Evolutionary conservation across 2,888 invertebrate genomes (phyloP).

Genomic region (Melinopterus prodromus): DNA sequence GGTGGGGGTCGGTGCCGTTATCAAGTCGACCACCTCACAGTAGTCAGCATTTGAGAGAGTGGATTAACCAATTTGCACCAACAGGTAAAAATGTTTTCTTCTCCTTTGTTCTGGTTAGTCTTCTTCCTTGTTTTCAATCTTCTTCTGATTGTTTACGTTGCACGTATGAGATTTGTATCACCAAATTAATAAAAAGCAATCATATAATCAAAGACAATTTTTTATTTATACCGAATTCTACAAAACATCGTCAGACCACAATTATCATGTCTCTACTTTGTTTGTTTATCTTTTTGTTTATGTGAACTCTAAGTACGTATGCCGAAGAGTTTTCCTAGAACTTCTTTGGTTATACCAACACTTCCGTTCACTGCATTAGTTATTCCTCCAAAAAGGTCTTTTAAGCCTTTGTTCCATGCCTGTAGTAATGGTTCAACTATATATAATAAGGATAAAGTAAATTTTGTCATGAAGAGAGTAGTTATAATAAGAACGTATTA

Average conservation of each 20-base stretch:
- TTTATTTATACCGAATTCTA: too few relatives aligned
- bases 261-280: too few relatives aligned
- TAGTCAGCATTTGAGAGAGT: conserved; percentile 71
- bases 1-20: conserved; percentile 82
- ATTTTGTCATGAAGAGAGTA: too few relatives aligned
- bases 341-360: background rate
- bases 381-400: background rate
- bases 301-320: background rate
- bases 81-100: conserved; percentile 59
- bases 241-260: too few relatives aligned
- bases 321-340: background rate
- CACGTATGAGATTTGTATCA: too few relatives aligned
- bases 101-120: too few relatives aligned
- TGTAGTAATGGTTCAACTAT: background rate
- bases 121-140: too few relatives aligned
- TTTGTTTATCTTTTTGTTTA: too few relatives aligned
- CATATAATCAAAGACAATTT: too few relatives aligned
- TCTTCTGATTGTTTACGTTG: too few relatives aligned
- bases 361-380: background rate
- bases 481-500: too few relatives aligned
- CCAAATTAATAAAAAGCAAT: too few relatives aligned
- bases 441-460: background rate
- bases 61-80: conserved; percentile 69
- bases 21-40: conserved; percentile 71
- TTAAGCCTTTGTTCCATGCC: background rate